Conservation (phyloP, 2,797 vertebrate species). For the Heterohyrax brucei region DNA sequence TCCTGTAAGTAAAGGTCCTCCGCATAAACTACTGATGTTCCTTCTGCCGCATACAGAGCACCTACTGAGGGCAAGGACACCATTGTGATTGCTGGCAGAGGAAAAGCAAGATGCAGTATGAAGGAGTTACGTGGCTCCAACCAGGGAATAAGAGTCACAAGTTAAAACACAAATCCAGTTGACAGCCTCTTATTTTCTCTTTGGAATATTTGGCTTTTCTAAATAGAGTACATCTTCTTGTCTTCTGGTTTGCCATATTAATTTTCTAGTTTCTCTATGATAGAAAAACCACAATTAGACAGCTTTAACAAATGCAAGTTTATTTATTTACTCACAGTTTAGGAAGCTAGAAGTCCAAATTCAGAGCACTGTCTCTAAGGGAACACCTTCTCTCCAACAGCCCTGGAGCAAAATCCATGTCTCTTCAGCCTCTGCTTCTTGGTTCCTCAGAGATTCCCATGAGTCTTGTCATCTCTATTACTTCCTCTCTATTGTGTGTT, state of each 20-base stretch:
- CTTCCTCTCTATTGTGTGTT: no score
- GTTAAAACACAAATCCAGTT: constrained; percentile 65
- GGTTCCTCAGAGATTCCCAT: no score
- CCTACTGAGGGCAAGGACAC: constrained; percentile 11
- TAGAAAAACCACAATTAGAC: no score
- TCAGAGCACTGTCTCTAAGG: no score
- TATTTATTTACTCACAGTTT: no score
- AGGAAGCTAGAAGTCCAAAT: no score
- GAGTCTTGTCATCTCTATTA: no score
- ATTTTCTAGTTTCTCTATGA: no score
- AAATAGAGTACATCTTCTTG: constrained; percentile 11
- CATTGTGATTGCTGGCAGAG: constrained; percentile 56
- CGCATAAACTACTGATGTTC: background rate
- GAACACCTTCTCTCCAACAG: no score
- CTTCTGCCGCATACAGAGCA: background rate
- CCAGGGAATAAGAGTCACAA: constrained; percentile 56
- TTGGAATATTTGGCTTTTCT: constrained; percentile 52
- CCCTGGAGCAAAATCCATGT: no score
- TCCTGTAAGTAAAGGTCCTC: background rate
- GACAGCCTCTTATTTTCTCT: constrained; percentile 71
- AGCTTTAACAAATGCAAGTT: no score
- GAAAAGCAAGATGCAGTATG: constrained; percentile 34
- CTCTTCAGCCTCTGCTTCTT: no score
- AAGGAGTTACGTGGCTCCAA: constrained; percentile 39
- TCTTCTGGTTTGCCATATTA: constrained; percentile 70